These are phyloP conservation scores for Aphelocoma coerulescens DNA, from an alignment of 2,113 vertebrate species.

Conservation along the genomic window DNA sequence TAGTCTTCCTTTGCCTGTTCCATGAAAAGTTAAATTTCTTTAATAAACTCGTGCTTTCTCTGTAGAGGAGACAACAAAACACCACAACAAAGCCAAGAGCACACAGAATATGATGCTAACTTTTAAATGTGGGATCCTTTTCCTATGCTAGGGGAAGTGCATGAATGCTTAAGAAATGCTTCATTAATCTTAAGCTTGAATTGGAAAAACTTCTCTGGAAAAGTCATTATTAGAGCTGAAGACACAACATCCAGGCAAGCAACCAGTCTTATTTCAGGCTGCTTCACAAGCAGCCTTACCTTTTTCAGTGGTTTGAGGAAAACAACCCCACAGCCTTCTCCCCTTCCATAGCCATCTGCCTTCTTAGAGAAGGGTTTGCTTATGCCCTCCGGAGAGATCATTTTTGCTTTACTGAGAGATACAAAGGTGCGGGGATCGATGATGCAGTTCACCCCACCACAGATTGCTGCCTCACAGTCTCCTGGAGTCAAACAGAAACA, in stretches of 20 bases:
- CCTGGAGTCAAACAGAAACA: slow-evolving; percentile 61
- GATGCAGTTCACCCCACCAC: slow-evolving; percentile 85
- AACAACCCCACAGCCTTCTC: slow-evolving; percentile 85
- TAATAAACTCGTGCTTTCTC: too few relatives aligned
- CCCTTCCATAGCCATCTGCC: slow-evolving; percentile 85
- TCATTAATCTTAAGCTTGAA: neutral
- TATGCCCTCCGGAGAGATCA: slow-evolving; percentile 82
- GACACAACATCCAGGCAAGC: neutral
- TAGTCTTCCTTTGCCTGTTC: too few relatives aligned
- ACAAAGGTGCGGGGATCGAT: slow-evolving; percentile 79
- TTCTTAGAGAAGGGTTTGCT: slow-evolving; percentile 82
- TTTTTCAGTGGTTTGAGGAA: slow-evolving; percentile 80
- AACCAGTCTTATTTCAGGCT: neutral
- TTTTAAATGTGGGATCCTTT: neutral
- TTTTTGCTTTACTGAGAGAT: slow-evolving; percentile 83
- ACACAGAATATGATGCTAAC: neutral
- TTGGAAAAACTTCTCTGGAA: neutral
- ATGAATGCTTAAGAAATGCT: neutral
- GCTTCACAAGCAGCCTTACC: slow-evolving; percentile 45
- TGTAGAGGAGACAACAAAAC: too few relatives aligned
- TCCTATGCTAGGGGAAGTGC: neutral
- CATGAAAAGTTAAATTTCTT: too few relatives aligned
- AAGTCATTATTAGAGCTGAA: neutral
- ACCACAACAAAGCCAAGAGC: neutral
- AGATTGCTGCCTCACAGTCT: slow-evolving; percentile 84